Conservation (phyloP, 1,140 invertebrate genomes). For the Oedothorax gibbosus region DNA sequence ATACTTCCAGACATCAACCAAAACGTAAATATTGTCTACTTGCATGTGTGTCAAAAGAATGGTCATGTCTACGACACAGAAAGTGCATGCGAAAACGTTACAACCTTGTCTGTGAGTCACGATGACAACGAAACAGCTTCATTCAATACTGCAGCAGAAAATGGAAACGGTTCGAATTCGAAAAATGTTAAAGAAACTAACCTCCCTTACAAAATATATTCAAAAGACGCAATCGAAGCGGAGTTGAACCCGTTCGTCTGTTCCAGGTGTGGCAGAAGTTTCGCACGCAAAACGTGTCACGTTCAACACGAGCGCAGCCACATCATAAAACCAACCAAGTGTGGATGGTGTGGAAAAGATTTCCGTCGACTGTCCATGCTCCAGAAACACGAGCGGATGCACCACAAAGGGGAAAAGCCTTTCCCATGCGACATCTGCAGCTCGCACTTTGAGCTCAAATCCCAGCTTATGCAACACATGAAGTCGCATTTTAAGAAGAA, state of each 20-base stretch:
- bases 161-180: neutral
- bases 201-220: no score
- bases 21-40: slow-evolving; percentile 3
- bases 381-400: slow-evolving; percentile 85
- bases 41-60: neutral
- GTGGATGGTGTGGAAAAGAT: slow-evolving; percentile 86
- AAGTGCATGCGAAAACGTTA: neutral
- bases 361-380: slow-evolving; percentile 90
- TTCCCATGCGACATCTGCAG: slow-evolving; percentile 88
- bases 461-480: slow-evolving; percentile 63
- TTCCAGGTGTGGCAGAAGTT: slow-evolving; percentile 15
- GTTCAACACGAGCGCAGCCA: slow-evolving; percentile 27
- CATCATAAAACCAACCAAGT: slow-evolving; percentile 87
- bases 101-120: neutral
- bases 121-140: no score
- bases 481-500: slow-evolving; percentile 59
- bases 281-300: neutral
- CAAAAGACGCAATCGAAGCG: no score
- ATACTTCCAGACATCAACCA: no score
- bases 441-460: slow-evolving; percentile 86
- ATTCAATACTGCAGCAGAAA: neutral
- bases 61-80: neutral
- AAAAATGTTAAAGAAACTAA: no score
- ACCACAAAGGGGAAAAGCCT: slow-evolving; percentile 81
- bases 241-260: slow-evolving; percentile 5